Conservation (phyloP, 2,888 invertebrate genomes). For the Criorhina ranunculi region DNA sequence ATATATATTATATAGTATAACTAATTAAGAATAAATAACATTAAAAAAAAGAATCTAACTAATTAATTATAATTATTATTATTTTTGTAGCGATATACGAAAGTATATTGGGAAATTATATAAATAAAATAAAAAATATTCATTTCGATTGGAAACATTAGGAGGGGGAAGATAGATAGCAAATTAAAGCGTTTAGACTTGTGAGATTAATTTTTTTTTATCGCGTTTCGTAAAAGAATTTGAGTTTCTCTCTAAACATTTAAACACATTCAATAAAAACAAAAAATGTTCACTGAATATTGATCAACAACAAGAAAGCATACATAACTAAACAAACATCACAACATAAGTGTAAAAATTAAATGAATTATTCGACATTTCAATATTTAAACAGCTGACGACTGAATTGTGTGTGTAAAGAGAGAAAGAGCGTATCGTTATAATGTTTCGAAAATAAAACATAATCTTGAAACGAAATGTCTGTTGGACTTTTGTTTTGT, state of each 20-base stretch:
- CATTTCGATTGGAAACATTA: slow-evolving; percentile 39
- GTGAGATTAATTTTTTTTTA: slow-evolving; percentile 16
- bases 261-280: slow-evolving; percentile 27
- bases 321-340: slow-evolving; percentile 9
- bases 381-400: slow-evolving; percentile 20
- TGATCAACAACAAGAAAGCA: slow-evolving; percentile 61
- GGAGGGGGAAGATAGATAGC: slow-evolving; percentile 21
- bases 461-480: slow-evolving; percentile 52
- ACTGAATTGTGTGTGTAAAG: slow-evolving; percentile 20
- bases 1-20: slow-evolving; percentile 42
- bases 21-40: slow-evolving; percentile 74
- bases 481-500: no score
- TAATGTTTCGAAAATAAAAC: slow-evolving; percentile 56
- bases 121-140: slow-evolving; percentile 45
- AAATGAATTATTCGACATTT: no score
- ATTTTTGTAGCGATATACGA: slow-evolving; percentile 58
- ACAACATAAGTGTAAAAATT: slow-evolving; percentile 33
- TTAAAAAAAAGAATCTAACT: slow-evolving; percentile 62
- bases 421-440: slow-evolving; percentile 35
- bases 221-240: slow-evolving; percentile 1
- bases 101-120: slow-evolving; percentile 40
- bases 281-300: slow-evolving; percentile 23
- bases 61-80: no score
- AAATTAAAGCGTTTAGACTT: slow-evolving; percentile 57
- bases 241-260: background rate